These are phyloP conservation scores for Pelusios castaneus DNA, from an alignment of 2,113 vertebrate species.

Conservation along the genomic window DNA sequence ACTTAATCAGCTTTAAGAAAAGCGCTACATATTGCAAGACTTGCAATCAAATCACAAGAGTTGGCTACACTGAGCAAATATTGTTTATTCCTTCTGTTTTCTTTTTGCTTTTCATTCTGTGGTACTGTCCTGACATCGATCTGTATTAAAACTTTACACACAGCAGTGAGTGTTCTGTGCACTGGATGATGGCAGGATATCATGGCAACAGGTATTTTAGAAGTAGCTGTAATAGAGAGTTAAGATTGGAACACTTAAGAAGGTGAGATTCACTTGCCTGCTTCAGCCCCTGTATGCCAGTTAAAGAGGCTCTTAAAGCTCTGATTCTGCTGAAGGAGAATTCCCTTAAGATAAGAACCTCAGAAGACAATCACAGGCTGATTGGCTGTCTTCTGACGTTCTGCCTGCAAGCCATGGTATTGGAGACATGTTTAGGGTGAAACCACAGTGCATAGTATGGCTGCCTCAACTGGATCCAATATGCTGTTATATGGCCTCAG, in stretches of 20 bases:
- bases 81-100: not conserved
- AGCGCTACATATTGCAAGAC: not conserved
- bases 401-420: not conserved
- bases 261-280: not conserved
- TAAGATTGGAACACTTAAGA: not conserved
- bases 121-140: not conserved
- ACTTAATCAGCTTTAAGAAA: not conserved
- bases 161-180: rapidly evolving
- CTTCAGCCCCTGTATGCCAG: not conserved
- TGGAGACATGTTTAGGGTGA: not conserved
- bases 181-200: not conserved
- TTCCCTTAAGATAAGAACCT: not conserved
- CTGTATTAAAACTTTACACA: not conserved
- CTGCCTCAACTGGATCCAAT: not conserved
- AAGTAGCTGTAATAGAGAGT: not conserved
- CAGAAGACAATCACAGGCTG: not conserved
- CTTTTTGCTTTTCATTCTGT: not conserved
- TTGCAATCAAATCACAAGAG: not conserved
- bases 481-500: not conserved
- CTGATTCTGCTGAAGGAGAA: not conserved
- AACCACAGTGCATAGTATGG: not conserved
- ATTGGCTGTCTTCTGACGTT: not conserved
- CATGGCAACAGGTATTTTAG: not conserved
- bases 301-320: not conserved
- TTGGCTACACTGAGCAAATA: not conserved